These are phyloP conservation scores for Hesperia comma DNA, from an alignment of 2,888 invertebrate species.

Conservation along the genomic window DNA sequence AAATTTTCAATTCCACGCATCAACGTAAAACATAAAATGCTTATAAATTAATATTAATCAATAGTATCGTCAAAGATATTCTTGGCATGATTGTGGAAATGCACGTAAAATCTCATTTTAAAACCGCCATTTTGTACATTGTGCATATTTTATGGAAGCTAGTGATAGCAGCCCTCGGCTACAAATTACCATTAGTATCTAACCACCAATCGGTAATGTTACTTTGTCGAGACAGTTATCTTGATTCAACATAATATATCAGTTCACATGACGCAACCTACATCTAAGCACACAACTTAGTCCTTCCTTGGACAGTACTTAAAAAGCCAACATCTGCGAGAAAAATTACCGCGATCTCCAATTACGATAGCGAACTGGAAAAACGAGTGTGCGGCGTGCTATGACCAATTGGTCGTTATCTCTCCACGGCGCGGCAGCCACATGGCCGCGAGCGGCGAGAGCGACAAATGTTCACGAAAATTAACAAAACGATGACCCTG, in stretches of 20 bases:
- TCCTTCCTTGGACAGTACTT: slow-evolving; percentile 6
- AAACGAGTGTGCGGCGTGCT: slow-evolving; percentile 25
- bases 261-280: background rate
- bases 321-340: background rate
- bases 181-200: no score
- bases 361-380: slow-evolving; percentile 33
- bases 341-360: slow-evolving; percentile 25
- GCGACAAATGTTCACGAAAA: slow-evolving; percentile 35
- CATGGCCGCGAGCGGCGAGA: slow-evolving; percentile 15
- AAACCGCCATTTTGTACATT: no score
- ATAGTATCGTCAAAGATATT: no score
- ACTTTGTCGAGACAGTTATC: background rate
- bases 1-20: no score
- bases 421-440: slow-evolving; percentile 9
- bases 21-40: no score
- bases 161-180: no score
- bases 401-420: slow-evolving; percentile 32
- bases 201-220: background rate
- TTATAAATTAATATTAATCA: no score
- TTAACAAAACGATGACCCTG: slow-evolving; percentile 34
- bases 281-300: background rate
- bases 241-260: background rate
- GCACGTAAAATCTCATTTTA: no score
- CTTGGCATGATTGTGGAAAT: no score
- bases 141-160: no score